Conservation (phyloP, 2,888 invertebrate genomes). For the Calameuta idolon region DNA sequence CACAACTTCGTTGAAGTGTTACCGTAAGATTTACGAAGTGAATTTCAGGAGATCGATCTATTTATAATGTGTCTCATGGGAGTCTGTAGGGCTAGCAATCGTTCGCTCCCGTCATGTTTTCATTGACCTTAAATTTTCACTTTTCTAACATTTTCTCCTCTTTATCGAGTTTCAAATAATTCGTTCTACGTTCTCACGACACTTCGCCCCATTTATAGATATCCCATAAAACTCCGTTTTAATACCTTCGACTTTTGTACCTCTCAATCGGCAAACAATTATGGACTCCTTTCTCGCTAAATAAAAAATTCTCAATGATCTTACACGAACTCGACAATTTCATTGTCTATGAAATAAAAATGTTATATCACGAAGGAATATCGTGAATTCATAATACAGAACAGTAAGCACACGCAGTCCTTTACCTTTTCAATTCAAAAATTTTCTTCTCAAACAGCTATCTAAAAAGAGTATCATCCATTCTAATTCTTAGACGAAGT, state of each 20-base stretch:
- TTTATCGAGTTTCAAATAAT: background rate
- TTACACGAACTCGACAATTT: background rate
- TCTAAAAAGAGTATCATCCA: background rate
- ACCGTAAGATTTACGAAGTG: background rate
- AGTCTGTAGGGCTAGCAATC: background rate
- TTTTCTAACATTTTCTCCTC: background rate
- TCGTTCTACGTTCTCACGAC: background rate
- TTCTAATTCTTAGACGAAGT: no score
- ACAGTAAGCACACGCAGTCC: background rate
- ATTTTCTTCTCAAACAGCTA: background rate
- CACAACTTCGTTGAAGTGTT: background rate
- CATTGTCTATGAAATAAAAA: background rate
- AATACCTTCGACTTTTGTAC: background rate
- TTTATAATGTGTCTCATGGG: background rate
- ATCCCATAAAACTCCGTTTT: background rate
- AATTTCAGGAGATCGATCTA: background rate
- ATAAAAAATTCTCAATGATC: background rate
- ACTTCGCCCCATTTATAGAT: background rate
- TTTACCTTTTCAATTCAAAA: background rate
- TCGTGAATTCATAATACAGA: background rate
- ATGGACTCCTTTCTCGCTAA: background rate
- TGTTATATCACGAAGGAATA: background rate
- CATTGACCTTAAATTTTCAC: background rate
- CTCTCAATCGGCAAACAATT: background rate
- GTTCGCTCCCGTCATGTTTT: background rate